Evolutionary conservation across 2,888 invertebrate genomes (phyloP), one percentile per base, ranked within the genome.

Genomic region (Drosophila ezoana): DNA sequence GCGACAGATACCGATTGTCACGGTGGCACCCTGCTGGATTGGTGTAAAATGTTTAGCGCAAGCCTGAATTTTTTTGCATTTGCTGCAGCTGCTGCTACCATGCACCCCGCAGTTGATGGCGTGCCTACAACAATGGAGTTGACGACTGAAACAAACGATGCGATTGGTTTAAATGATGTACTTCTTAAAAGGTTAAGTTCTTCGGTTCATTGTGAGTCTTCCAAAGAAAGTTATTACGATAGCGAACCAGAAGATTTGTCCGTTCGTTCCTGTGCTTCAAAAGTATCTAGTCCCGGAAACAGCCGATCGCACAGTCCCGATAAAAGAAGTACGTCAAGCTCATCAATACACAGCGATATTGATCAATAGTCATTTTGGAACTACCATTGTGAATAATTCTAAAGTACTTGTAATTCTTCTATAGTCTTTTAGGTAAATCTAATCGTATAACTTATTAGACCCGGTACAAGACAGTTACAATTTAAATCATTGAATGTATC

Each of bases 31-130:
- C 95, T 95, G 94, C 93, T 96, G 79, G 95, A 95, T 85, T 96
- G 95, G 94, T 96, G 95, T 92, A 96, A 96, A 91, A 94, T 95
- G 83, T 94, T 94, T 78, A 94, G 94, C 14, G 94, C 91, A 16
- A 90, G 90, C 52, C 66, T 92, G n/a, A 90, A 85, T 47, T 89
- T 85, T 41, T 75, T 90, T 51, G 81, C 90, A 33, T 80, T 90
- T 37, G 83, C 89, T 16, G 89, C 90, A 18, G 87, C 89, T n/a
- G 87, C 86, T 14, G 90, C 89, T 2, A 81, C 90, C 0, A 68
- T 90, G 56, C 81, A 90, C n/a, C 80, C 87, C 0, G 68, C 65
- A 18, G 57, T 45, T 48, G 72, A 48, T 2, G 37, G n/a, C 23
- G 14, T 23, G 11, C 37, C 49, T 14, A 37, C 2, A 4, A 20